Conservation (phyloP, 2,113 vertebrate genomes). For the Parotia lawesii region DNA sequence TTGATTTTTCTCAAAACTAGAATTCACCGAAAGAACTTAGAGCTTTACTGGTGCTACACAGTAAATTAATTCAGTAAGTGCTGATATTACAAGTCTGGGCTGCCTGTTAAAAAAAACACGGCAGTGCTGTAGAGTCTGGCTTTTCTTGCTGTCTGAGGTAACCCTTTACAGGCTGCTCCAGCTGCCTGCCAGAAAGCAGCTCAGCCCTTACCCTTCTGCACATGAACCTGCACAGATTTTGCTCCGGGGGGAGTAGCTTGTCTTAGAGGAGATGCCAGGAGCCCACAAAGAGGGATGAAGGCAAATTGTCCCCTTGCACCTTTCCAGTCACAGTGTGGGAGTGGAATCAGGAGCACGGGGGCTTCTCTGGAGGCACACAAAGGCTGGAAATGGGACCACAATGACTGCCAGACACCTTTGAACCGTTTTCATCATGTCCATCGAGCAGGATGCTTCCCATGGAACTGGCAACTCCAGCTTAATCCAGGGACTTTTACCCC, state of each 20-base stretch:
- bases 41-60: conserved; percentile 12
- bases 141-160: background rate
- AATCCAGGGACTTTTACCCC: background rate
- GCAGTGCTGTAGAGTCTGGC: background rate
- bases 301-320: background rate
- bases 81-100: conserved; percentile 47
- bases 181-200: background rate
- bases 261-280: background rate
- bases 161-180: background rate
- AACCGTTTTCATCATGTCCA: rapidly evolving
- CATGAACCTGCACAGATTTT: background rate
- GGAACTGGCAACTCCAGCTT: background rate
- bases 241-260: background rate
- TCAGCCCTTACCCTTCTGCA: background rate
- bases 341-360: background rate
- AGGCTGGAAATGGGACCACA: background rate
- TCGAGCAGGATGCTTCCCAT: rapidly evolving
- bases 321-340: rapidly evolving
- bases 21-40: conserved; percentile 7
- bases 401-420: background rate
- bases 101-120: conserved; percentile 1
- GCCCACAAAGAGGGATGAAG: background rate
- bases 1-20: conserved; percentile 63
- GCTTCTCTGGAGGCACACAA: background rate
- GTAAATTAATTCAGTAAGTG: conserved; percentile 61